Percentiles rank a stretch among this genome's conserved stretches.
Conservation (phyloP, 2,888 invertebrate genomes). For the Cotesia congregata region DNA sequence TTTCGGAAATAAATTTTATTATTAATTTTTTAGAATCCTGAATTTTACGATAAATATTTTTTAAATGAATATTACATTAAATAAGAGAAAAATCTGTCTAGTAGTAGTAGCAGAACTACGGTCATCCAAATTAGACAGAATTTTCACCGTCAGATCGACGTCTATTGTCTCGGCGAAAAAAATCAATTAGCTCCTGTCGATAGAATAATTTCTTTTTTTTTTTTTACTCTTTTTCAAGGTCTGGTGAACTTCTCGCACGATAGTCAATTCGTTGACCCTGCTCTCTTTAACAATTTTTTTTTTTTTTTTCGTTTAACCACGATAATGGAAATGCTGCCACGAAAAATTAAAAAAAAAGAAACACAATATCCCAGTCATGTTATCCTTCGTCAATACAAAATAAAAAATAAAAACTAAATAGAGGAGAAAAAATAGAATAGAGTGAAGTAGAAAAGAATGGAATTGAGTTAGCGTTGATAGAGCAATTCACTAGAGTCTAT, state of each 20-base stretch:
- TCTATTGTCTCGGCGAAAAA: slow-evolving; percentile 20
- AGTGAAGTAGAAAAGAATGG: not conserved
- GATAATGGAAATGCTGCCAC: slow-evolving; percentile 48
- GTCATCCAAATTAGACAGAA: not conserved
- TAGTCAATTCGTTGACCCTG: slow-evolving; percentile 33
- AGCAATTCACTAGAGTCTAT: slow-evolving; percentile 25
- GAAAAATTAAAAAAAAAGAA: slow-evolving; percentile 15
- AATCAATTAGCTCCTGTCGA: slow-evolving; percentile 34
- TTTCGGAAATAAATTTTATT: too few species aligned
- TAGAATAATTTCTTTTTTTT: slow-evolving; percentile 25
- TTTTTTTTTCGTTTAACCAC: slow-evolving; percentile 35
- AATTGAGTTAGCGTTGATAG: slow-evolving; percentile 15
- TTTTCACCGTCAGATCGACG: not conserved
- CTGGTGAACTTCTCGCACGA: slow-evolving; percentile 27
- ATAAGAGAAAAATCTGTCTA: not conserved
- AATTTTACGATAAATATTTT: too few species aligned
- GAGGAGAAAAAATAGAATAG: too few species aligned
- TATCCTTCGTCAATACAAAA: slow-evolving; percentile 28
- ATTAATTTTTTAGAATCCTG: too few species aligned
- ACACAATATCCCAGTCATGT: slow-evolving; percentile 14
- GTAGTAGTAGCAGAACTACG: not conserved
- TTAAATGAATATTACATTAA: too few species aligned
- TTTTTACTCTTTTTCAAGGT: slow-evolving; percentile 1
- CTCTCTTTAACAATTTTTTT: slow-evolving; percentile 24
- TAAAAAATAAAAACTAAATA: slow-evolving; percentile 7